Conservation (phyloP, 1,140 invertebrate species). For the Brachionus plicatilis region DNA sequence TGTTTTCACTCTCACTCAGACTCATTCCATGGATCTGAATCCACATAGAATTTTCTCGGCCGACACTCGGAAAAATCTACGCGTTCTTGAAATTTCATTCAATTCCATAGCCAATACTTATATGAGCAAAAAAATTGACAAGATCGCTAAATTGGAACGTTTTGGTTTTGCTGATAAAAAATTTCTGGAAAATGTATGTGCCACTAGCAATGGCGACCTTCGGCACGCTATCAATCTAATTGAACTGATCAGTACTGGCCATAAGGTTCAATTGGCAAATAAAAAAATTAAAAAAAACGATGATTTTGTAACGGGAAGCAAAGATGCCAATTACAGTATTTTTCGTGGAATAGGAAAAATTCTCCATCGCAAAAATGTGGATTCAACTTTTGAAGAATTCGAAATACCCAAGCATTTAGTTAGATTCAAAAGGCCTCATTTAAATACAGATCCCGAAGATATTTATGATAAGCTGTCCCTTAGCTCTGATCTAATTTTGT, state of each 20-base stretch:
- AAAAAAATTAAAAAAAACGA: neutral
- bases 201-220: conserved; percentile 13
- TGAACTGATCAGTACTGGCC: neutral
- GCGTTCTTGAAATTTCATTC: neutral
- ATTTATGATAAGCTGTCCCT: conserved; percentile 13
- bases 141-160: neutral
- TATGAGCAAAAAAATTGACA: conserved; percentile 12
- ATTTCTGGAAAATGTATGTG: neutral
- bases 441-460: conserved; percentile 2
- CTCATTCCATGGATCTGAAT: neutral
- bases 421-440: neutral
- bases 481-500: neutral
- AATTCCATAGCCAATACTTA: conserved; percentile 22
- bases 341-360: conserved; percentile 23
- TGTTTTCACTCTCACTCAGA: neutral
- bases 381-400: neutral
- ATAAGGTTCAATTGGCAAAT: neutral
- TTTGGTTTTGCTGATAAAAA: conserved; percentile 12
- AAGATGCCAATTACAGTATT: conserved; percentile 31
- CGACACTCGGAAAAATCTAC: neutral
- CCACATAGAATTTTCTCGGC: neutral
- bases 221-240: conserved; percentile 10
- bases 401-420: neutral
- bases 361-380: conserved; percentile 28
- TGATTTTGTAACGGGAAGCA: neutral